Evolutionary conservation across 2,888 invertebrate species (phyloP).

Genomic region (Parnassius smintheus): DNA sequence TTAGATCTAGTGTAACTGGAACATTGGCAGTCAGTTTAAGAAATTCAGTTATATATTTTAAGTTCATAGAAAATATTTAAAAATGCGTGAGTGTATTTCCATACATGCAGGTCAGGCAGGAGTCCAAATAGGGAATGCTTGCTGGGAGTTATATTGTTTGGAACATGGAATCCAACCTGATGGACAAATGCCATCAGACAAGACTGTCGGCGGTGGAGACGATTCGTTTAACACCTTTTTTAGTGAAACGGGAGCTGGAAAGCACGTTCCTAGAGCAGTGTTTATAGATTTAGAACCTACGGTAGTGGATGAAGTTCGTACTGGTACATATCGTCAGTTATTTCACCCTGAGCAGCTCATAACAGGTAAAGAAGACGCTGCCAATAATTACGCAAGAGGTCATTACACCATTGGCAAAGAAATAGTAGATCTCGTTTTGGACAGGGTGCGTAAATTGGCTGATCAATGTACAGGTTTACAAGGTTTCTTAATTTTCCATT

Average conservation of each 20-base stretch:
- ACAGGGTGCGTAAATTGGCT: slow-evolving; percentile 90
- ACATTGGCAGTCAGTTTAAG: slow-evolving; percentile 5
- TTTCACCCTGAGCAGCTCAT: slow-evolving; percentile 98
- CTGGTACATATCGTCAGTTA: slow-evolving; percentile 95
- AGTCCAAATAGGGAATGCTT: slow-evolving; percentile 92
- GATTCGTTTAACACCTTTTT: slow-evolving; percentile 96
- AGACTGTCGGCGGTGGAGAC: slow-evolving; percentile 90
- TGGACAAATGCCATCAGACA: slow-evolving; percentile 92
- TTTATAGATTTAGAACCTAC: slow-evolving; percentile 97
- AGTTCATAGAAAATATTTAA: slow-evolving; percentile 13
- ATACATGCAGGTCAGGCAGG: slow-evolving; percentile 78
- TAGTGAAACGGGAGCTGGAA: slow-evolving; percentile 95
- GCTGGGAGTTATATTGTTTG: slow-evolving; percentile 91
- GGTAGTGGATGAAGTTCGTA: slow-evolving; percentile 95
- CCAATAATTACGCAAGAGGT: slow-evolving; percentile 98
- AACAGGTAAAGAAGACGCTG: slow-evolving; percentile 97
- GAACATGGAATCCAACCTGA: slow-evolving; percentile 92
- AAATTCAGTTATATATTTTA: slow-evolving; percentile 13
- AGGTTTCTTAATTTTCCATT: slow-evolving; percentile 95
- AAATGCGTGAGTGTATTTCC: slow-evolving; percentile 75
- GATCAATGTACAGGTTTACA: slow-evolving; percentile 95
- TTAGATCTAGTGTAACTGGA: slow-evolving; percentile 12
- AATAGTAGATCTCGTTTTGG: slow-evolving; percentile 93
- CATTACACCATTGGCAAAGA: slow-evolving; percentile 98
- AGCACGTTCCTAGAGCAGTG: slow-evolving; percentile 95